Base-by-base conservation (phyloP, 1,140 invertebrate genomes). In the Maniola jurtina region DNA sequence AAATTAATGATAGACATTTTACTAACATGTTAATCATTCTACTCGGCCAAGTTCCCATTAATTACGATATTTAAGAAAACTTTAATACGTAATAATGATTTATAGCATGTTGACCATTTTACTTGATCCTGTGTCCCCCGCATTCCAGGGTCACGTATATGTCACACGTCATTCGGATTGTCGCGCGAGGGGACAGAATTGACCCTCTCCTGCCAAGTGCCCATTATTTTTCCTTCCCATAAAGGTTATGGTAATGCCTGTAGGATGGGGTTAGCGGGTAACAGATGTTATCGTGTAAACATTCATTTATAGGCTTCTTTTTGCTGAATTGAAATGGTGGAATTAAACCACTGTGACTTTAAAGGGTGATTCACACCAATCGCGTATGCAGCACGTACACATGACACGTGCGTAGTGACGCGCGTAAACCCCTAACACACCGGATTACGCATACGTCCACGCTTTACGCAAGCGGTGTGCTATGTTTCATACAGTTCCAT, bases 91-190 rank as follows among this genome's bases (percentile, higher is more conserved):
- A 1, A 25, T 25, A 25, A 25, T 25, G 4, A 14, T n/a, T 48
- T 48, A 48, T n/a, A n/a, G 0, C 13, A 5, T 48, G 13, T 48
- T 48, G 45, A 10, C 45, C 11, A 47, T 36, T 57, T 7, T 59
- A 36, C 5, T 13, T 2, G 8, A 8, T 62, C 13, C 40, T 80
- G 57, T 75, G 69, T 80, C 61, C 42, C 54, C 40, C 33, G 9
- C 61, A 16, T 56, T 62, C 61, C 58, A 63, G 76, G 75, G 73
- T 77, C 83, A 86, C 83, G 86, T 85, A 75, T 70, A 61, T 87
- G 87, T 88, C 85, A 88, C 87, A 85, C 81, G 83, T 88, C 85
- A 84, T 89, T 83, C 75, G 72, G 76, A 84, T 75, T 81, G 84
- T 84, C 82, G 79, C 82, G 66, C 45, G 57, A 72, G 75, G 79